phyloP scores from a whole-genome alignment of 2,113 vertebrate species.

The Grammomys dolichurus region DNA sequence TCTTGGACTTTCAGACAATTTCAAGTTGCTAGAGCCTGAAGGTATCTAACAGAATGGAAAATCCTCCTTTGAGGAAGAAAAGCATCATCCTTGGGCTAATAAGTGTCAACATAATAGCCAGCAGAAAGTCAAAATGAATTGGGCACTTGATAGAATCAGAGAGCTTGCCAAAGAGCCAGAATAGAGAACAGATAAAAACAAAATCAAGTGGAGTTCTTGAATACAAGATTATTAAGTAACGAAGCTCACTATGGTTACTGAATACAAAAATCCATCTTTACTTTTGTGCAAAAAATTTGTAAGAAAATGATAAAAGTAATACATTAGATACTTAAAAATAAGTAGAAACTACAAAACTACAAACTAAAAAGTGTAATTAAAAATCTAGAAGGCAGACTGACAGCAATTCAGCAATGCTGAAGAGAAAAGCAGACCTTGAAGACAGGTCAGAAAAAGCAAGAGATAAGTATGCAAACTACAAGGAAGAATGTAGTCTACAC shows the following conservation, averaged over 20 bases:
- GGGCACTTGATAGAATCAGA: slow-evolving; percentile 23
- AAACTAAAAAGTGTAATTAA: background rate
- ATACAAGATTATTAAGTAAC: slow-evolving; percentile 27
- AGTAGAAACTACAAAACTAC: slow-evolving; percentile 2
- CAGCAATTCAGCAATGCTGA: background rate
- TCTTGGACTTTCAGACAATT: slow-evolving; percentile 29
- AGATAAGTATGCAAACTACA: slow-evolving; percentile 7
- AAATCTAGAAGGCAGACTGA: slow-evolving; percentile 10
- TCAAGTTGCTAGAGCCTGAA: background rate
- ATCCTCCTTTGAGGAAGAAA: slow-evolving; percentile 45
- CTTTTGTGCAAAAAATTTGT: slow-evolving; percentile 27
- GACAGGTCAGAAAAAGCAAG: background rate
- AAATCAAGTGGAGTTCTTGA: background rate
- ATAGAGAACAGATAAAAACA: slow-evolving; percentile 46
- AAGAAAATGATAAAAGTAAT: slow-evolving; percentile 43
- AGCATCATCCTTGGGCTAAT: background rate
- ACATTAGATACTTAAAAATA: slow-evolving; percentile 1
- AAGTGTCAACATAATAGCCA: slow-evolving; percentile 27
- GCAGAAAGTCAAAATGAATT: slow-evolving; percentile 42
- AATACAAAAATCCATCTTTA: slow-evolving; percentile 50
- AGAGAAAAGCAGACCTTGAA: background rate
- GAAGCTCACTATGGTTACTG: slow-evolving; percentile 25
- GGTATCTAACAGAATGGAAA: background rate
- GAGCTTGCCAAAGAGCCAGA: background rate
- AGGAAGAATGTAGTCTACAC: slow-evolving; percentile 18